Base-by-base conservation (phyloP, 2,113 vertebrate genomes). In the Gorsachius goisagi region DNA sequence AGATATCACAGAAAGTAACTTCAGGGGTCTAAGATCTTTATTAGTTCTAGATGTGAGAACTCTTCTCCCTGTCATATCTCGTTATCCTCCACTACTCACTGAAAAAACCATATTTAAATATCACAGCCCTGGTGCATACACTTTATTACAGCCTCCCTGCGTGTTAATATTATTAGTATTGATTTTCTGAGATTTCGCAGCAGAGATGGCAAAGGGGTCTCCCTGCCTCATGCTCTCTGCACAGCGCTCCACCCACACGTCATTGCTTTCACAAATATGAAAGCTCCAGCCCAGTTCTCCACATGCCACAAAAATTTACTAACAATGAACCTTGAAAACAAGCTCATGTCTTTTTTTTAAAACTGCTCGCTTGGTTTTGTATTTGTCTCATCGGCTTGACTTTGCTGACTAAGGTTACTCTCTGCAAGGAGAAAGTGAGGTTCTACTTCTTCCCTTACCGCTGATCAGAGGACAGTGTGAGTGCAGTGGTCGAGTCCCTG, bases 101-200 rank as follows among this genome's bases (percentile, higher is more conserved):
- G 76, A 66, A 78, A 95, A 93, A 30, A 84, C 45, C 64, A 32
- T 74, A 88, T 86, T 94, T 92, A 95, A 88, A 88, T 94, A 90
- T 62, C 93, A 90, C 74, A 83, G 37, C 45, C 49, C 37, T 60
- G 18, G 21, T 82, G 35, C 30, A 58, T 13, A 27, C 27, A 78
- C 35, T 93, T 74, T 92, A 83, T 80, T 86, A 95, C 68, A 80
- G 66, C n/a, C 37, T 88, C 47, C 7, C 0, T 47, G 30, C 2
- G 1, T 72, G 66, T 66, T 91, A 94, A 94, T 85, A 63, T 66
- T 93, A 75, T 87, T 92, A 90, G 12, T 85, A 87, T 39, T 87
- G 88, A 92, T 85, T 94, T 88, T 84, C 74, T 85, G 55, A 92
- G 76, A 75, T 62, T 77, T 52, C 90, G 39, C 44, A 87, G 28